Conservation (phyloP, 2,888 invertebrate species). For the Heteromyza rotundicornis region DNA sequence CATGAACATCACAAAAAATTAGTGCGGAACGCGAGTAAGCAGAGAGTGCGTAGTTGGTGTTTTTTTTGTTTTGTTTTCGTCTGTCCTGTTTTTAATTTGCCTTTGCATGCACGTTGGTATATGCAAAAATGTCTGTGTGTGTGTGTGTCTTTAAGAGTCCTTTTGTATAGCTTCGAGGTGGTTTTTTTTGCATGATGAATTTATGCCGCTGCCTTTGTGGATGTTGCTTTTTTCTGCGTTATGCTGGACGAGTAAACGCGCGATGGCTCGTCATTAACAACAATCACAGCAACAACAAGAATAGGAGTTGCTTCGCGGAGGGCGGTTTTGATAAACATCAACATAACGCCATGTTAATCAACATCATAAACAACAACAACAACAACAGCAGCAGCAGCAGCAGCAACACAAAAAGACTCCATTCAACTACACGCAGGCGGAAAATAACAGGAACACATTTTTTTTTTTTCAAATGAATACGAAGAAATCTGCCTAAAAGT, state of each 20-base stretch:
- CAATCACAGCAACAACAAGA: background rate
- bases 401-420: no score
- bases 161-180: background rate
- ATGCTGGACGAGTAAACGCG: background rate
- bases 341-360: slow-evolving; percentile 1
- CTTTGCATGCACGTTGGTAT: background rate
- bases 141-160: background rate
- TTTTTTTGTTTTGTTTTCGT: no score
- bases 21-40: background rate
- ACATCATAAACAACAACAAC: background rate
- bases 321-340: slow-evolving; percentile 1
- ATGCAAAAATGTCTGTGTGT: background rate
- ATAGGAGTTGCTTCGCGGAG: background rate
- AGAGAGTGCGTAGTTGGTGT: background rate
- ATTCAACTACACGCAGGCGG: background rate
- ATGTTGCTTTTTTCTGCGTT: no score
- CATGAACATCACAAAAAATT: background rate
- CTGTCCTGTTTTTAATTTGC: no score
- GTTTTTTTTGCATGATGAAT: background rate
- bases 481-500: no score
- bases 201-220: background rate
- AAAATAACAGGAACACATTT: background rate
- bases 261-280: background rate
- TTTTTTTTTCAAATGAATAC: no score
- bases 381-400: background rate